phyloP scores from a whole-genome alignment of 2,113 vertebrate species.

The Dromas ardeola region DNA sequence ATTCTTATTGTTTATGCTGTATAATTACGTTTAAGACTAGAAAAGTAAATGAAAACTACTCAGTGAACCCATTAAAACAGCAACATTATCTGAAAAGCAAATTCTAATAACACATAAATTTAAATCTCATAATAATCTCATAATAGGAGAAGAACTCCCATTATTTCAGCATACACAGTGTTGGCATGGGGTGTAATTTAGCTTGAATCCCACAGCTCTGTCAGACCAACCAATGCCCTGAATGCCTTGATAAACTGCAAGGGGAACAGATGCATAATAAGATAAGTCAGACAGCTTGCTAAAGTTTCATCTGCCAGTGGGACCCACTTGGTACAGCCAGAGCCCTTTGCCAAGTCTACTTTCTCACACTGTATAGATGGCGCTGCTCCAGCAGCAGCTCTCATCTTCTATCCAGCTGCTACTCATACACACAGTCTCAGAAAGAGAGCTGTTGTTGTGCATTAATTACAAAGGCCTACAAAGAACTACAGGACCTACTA shows the following conservation, averaged over 20 bases:
- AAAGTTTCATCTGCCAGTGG: constrained; percentile 22
- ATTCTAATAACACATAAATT: constrained; percentile 4
- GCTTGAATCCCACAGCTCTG: neutral
- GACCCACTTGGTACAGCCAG: neutral
- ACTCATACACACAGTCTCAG: neutral
- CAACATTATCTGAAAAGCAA: neutral
- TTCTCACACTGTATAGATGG: constrained; percentile 1
- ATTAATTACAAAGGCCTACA: neutral
- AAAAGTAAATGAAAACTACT: neutral
- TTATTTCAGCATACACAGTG: neutral
- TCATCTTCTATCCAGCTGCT: constrained; percentile 27
- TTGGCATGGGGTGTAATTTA: neutral
- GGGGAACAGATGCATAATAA: constrained; percentile 9
- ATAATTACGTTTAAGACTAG: neutral
- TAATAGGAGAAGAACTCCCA: neutral
- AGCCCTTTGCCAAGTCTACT: constrained; percentile 39
- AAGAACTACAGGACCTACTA: neutral
- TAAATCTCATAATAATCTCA: constrained; percentile 10
- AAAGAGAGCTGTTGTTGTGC: neutral
- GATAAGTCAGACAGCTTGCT: constrained; percentile 30
- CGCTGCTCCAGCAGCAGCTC: constrained; percentile 5
- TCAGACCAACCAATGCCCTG: neutral
- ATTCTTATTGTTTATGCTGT: neutral
- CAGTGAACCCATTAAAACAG: neutral
- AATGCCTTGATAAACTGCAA: neutral